Evolutionary conservation across 2,113 vertebrate species (phyloP).

Genomic region (Speoplatyrhinus poulsoni): DNA sequence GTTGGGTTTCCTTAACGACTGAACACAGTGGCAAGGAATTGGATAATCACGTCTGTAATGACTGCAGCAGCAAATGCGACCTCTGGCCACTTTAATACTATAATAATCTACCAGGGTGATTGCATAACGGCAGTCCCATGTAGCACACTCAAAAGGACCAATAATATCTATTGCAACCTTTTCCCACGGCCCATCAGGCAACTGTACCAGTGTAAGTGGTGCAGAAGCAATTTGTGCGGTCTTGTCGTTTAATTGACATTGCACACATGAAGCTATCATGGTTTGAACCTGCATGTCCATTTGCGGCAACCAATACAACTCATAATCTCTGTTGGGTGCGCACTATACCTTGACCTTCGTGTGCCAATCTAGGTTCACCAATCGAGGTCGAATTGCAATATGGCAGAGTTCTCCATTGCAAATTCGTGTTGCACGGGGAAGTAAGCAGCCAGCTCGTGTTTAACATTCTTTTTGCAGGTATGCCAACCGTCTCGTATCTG

Average conservation of each 20-base stretch:
- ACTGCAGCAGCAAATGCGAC: background rate
- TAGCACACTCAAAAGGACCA: conserved; percentile 1
- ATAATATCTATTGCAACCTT: background rate
- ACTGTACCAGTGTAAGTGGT: background rate
- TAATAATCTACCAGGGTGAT: background rate
- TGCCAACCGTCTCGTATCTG: background rate
- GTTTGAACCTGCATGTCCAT: background rate
- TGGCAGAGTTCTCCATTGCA: background rate
- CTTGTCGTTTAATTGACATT: no score
- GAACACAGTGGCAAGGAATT: no score
- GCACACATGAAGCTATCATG: no score
- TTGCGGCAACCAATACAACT: background rate
- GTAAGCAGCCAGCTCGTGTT: background rate
- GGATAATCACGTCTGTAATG: no score
- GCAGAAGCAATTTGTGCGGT: background rate
- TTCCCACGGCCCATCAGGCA: conserved; percentile 1
- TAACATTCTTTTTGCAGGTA: background rate
- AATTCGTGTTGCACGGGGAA: background rate
- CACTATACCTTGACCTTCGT: background rate
- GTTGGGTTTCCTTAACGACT: no score
- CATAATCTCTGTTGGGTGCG: background rate
- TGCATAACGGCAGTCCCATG: background rate
- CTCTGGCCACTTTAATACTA: background rate
- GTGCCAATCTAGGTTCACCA: background rate
- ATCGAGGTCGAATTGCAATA: no score